Evolutionary conservation across 35 echinoderm and acorn worm species (phyloP), one percentile per base, ranked within the genome.

Genomic region (Ophioderma brevispina): DNA sequence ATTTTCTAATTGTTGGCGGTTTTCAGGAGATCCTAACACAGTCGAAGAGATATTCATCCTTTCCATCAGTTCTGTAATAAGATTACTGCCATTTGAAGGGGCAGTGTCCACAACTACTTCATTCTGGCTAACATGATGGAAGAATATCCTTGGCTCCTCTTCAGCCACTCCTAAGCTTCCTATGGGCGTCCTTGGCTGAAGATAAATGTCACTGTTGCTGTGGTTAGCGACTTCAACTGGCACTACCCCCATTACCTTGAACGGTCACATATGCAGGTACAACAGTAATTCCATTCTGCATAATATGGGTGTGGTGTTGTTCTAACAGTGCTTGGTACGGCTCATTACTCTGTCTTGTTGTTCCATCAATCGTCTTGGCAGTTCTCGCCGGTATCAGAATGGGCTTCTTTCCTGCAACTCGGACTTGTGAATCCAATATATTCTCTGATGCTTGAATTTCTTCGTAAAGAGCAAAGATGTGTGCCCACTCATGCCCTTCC

Each of bases 391-490:
- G 59, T 13, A 70, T 70, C 59, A 70, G n/a, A 70, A 25, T 30
- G 1, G 59, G 59, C n/a, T 70, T 70, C 10, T 8, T 30, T 6
- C 59, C 59, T 25, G 59, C 59, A 30, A 70, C 59, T 70, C 59
- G 15, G 8, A 13, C 59, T 6, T 25, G 59, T 18, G 59, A 70
- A 25, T 2, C 59, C 5, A 2, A 6, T 30, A 25, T 25, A 70
- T 70, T 6, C 28, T 25, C 28, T 25, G 59, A 2, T 25, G 59
- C 50, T 2, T 19, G 34, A 32, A 78, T 37, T 31, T 88, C 77
- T 4, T 80, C 34, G 33, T 89, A 89, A 15, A 89, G 40, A 1
- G 38, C 87, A 1, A 89, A 36, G 0, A 80, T 34, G 31, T 89
- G 25, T 0, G 77, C 77, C 77, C 76, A 80, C 0, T 89, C 46